Percentiles rank a stretch among this genome's conserved stretches.
These are phyloP conservation scores for Peromyscus nudipes DNA, from an alignment of 2,797 vertebrate genomes.

Conservation along the genomic window DNA sequence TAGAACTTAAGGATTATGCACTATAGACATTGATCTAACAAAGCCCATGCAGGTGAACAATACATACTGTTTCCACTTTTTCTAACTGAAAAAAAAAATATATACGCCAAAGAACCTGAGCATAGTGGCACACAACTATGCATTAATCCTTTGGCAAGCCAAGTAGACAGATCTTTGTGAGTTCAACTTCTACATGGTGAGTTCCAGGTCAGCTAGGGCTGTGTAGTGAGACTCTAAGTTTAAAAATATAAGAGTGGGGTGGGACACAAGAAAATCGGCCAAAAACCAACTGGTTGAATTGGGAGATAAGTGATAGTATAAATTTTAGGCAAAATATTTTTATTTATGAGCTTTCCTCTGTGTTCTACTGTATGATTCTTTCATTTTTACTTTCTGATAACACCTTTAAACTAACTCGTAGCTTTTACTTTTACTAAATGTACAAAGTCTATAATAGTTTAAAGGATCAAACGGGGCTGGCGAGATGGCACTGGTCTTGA, in stretches of 20 bases:
- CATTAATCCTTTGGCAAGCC: not conserved
- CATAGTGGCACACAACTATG: not conserved
- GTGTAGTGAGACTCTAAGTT: not conserved
- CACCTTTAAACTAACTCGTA: not conserved
- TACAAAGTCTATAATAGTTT: not conserved
- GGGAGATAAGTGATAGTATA: not conserved
- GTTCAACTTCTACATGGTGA: not conserved
- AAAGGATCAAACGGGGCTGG: not conserved
- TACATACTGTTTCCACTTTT: not conserved
- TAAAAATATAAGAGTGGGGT: not conserved
- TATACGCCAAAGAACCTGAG: not conserved
- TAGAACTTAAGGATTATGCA: slow-evolving; percentile 36
- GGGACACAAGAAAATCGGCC: not conserved
- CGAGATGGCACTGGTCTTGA: not conserved
- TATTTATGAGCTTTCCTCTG: not conserved
- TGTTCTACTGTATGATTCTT: not conserved
- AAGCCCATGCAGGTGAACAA: not conserved
- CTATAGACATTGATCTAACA: not conserved
- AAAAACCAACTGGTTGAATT: slow-evolving; percentile 46
- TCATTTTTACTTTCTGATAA: slow-evolving; percentile 47
- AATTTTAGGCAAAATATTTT: slow-evolving; percentile 48
- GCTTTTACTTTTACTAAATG: slow-evolving; percentile 33
- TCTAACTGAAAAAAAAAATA: not conserved
- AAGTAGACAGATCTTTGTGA: not conserved
- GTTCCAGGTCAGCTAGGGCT: not conserved